Conservation (phyloP, 2,113 vertebrate genomes). For the Paedocypris sp. region DNA sequence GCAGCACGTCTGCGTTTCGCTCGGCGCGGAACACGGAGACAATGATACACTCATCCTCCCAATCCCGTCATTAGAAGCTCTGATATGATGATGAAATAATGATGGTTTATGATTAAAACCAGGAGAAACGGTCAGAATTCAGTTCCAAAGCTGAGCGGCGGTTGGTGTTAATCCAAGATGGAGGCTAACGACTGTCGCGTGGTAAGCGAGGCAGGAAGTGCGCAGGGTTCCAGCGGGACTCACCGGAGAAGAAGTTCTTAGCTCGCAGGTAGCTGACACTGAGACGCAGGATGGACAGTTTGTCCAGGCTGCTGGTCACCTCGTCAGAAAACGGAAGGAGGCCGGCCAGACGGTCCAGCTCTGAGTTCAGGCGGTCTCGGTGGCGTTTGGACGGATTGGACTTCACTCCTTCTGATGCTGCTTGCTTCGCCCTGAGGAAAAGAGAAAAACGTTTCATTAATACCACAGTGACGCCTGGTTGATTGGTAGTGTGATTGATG, state of each 20-base stretch:
- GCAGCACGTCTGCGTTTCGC: not conserved
- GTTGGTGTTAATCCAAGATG: too few species aligned
- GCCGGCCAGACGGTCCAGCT: constrained; percentile 51
- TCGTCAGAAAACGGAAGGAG: constrained; percentile 54
- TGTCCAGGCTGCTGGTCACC: constrained; percentile 53
- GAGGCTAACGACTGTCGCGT: too few species aligned
- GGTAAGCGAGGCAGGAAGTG: too few species aligned
- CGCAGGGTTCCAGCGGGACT: too few species aligned
- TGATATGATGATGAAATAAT: too few species aligned
- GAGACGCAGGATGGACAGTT: constrained; percentile 57
- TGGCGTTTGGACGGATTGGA: constrained; percentile 60
- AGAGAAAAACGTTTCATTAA: not conserved
- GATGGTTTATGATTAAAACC: too few species aligned
- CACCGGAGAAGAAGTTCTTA: constrained; percentile 52
- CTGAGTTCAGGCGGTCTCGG: constrained; percentile 54
- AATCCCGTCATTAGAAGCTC: too few species aligned
- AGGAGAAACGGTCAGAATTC: too few species aligned
- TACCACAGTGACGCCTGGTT: too few species aligned
- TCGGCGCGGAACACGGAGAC: not conserved
- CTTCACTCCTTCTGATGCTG: constrained; percentile 34
- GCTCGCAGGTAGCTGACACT: constrained; percentile 52
- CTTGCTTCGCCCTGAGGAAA: constrained; percentile 33
- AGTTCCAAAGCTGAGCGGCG: too few species aligned
- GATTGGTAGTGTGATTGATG: too few species aligned
- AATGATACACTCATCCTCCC: not conserved